Evolutionary conservation across 2,113 vertebrate genomes (phyloP).

Genomic region (Pionites leucogaster): DNA sequence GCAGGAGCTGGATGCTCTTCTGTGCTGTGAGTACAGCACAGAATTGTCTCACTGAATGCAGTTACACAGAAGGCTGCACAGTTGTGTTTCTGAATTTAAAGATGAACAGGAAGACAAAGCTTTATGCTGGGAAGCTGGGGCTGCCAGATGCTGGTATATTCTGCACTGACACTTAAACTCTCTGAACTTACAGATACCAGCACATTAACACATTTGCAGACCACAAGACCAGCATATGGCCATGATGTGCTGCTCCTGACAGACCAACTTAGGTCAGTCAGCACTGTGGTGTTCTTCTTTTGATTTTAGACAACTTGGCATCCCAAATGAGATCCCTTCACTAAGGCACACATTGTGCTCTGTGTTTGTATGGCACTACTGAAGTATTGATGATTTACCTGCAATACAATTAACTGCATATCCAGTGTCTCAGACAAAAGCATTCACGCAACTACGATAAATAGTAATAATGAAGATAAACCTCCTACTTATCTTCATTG

Average conservation of each 20-base stretch:
- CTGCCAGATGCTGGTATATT: neutral
- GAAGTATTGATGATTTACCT: neutral
- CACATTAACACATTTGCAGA: neutral
- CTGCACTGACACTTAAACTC: neutral
- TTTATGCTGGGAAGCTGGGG: neutral
- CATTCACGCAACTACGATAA: neutral
- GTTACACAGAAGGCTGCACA: neutral
- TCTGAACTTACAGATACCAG: neutral
- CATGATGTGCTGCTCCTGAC: neutral
- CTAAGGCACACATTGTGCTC: neutral
- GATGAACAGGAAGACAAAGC: neutral
- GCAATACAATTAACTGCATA: neutral
- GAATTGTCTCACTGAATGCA: neutral
- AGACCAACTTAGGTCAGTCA: neutral
- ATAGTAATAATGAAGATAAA: neutral
- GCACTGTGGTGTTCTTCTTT: neutral
- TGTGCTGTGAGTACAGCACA: neutral
- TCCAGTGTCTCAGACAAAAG: neutral
- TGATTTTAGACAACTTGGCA: neutral
- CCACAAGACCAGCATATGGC: rapidly evolving
- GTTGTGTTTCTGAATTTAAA: neutral
- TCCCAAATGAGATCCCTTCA: neutral
- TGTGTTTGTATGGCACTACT: neutral
- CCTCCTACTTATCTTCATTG: neutral
- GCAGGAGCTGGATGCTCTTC: neutral